phyloP scores from a whole-genome alignment of 92 coral and sea anemone genomes.

The Zoanthus gigantus region DNA sequence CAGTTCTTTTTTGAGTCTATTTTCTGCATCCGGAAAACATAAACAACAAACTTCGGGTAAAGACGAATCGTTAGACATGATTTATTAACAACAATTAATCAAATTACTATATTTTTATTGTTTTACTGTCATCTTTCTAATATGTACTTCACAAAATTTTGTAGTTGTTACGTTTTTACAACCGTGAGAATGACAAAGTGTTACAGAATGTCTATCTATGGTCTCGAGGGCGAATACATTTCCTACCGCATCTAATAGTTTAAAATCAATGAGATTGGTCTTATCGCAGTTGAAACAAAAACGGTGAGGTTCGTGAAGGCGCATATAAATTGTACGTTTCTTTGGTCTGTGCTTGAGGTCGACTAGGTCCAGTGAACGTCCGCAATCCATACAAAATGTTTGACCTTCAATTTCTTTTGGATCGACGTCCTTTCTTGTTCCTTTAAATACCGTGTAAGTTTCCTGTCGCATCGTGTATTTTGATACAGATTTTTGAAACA shows the following conservation, averaged over 20 bases:
- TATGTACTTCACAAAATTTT: conserved; percentile 14
- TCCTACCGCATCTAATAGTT: background rate
- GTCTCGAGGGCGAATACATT: background rate
- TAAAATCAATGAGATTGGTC: background rate
- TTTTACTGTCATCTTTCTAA: conserved; percentile 11
- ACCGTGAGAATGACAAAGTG: background rate
- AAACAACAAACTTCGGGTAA: background rate
- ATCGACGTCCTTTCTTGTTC: background rate
- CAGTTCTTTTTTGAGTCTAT: background rate
- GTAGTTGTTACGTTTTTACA: background rate
- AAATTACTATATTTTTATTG: background rate
- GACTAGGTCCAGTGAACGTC: background rate
- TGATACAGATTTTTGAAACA: background rate
- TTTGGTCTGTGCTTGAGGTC: background rate
- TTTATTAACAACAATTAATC: too few relatives aligned
- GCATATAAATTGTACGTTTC: background rate
- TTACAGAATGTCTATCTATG: background rate
- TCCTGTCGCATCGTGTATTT: background rate
- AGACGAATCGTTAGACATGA: too few relatives aligned
- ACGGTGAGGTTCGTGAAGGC: background rate
- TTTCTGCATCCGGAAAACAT: background rate
- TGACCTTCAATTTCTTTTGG: background rate
- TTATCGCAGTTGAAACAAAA: conserved; percentile 17
- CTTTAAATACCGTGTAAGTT: background rate
- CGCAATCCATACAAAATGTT: background rate